Evolutionary conservation across 2,797 vertebrate genomes (phyloP).

Genomic region (Columba guinea): DNA sequence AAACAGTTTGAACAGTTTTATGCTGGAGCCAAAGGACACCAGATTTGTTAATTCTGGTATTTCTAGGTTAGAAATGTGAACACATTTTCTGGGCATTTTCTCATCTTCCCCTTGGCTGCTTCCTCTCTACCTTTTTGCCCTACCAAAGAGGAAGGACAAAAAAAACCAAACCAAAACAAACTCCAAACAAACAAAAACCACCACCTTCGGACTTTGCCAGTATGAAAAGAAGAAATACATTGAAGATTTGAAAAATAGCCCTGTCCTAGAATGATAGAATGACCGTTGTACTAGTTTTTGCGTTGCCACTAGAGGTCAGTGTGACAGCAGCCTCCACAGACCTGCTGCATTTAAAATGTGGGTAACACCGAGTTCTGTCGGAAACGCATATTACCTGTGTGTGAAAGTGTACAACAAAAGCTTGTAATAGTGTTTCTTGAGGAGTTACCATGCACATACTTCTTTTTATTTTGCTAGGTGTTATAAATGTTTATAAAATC

Average conservation of each 20-base stretch:
- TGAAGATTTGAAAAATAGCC: background rate
- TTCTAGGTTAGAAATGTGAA: background rate
- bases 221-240: background rate
- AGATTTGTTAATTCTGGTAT: background rate
- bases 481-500: background rate
- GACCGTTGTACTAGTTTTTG: background rate
- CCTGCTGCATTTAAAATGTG: background rate
- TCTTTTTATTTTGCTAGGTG: background rate
- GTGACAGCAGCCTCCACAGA: background rate
- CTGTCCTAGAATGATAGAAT: background rate
- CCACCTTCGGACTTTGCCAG: background rate
- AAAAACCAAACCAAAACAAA: background rate
- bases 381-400: background rate
- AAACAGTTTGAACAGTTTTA: background rate
- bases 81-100: background rate
- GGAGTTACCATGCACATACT: background rate
- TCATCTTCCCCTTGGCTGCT: background rate
- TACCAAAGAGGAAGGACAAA: background rate
- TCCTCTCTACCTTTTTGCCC: background rate
- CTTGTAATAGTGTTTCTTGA: background rate
- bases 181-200: too few relatives aligned
- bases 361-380: background rate
- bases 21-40: background rate
- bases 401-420: background rate
- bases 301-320: constrained; percentile 47